Base-by-base conservation (phyloP, 2,888 invertebrate genomes). In the Fabriciana adippe region DNA sequence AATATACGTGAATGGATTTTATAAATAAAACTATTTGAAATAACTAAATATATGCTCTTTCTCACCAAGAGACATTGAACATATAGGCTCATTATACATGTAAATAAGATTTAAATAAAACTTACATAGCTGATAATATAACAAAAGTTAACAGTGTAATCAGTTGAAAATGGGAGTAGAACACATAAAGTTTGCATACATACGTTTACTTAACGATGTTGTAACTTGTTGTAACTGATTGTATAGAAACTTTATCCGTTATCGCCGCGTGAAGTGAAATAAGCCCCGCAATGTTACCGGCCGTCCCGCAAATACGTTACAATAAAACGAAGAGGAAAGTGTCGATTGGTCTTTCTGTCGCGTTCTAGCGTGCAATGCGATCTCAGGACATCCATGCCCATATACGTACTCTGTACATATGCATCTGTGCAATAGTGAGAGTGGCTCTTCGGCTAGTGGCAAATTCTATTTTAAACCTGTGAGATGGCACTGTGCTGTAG, bases 261-360 rank as follows among this genome's bases (percentile, higher is more conserved):
- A 45, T 63, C 13, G 26, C 3, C 6, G 45, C 41, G 18, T 14
- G 13, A 56, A 21, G 50, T 56, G 35, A 45, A 63, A 54, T 56
- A 56, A 50, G 16, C 54, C 35, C 35, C 4, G 60, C 54, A 60
- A 60, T 55, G 66, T 66, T 48, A 60, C 54, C 15, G 41, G 13
- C 16, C 59, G 68, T 61, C 55, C 55, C 51, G 41, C 60, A 68
- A 65, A 68, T 61, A 61, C 48, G 55, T n/a, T 45, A 56, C 55
- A 68, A 68, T 65, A 65, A 68, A 50, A 68, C 55, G 55, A 68
- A 63, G 55, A 55, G 48, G 55, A 60, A 55, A 68, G 51, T 53
- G 65, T 31, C 59, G 54, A 66, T 66, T 66, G 59, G 65, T 66
- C 54, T 66, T 41, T 41, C 67, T 41, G 55, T 50, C 51, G 45